A percentile compares a stretch with the other conserved stretches of the same genome.
Evolutionary conservation across 2,113 vertebrate genomes (phyloP).

Genomic region (Paradoxurus hermaphroditus): DNA sequence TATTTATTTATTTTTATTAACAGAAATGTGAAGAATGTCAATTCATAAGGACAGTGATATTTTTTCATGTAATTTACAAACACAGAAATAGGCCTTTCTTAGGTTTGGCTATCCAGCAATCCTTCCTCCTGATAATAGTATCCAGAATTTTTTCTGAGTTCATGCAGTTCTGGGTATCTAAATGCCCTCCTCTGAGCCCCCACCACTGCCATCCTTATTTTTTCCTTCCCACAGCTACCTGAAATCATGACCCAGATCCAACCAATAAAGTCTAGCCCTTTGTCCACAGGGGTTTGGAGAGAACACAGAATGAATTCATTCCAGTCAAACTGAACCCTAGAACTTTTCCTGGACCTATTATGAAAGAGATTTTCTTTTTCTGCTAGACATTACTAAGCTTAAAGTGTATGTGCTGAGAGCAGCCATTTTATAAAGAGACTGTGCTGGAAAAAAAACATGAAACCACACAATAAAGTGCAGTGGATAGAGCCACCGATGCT

Average conservation of each 20-base stretch:
- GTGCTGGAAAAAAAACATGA: neutral
- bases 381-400: neutral
- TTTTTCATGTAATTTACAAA: neutral
- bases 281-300: neutral
- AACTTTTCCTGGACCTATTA: neutral
- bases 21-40: neutral
- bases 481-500: neutral
- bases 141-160: neutral
- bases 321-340: neutral
- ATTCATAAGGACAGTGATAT: neutral
- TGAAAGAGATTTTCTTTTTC: neutral
- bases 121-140: neutral
- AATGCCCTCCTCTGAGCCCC: neutral
- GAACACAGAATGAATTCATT: neutral
- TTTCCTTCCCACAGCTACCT: neutral
- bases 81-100: neutral
- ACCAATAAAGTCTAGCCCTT: neutral
- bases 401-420: neutral
- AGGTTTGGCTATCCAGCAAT: neutral
- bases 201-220: no score
- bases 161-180: neutral
- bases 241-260: neutral
- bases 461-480: neutral
- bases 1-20: neutral
- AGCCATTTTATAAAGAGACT: neutral